These are phyloP conservation scores for Dusona sp. DNA, from an alignment of 2,888 invertebrate genomes.

Conservation along the genomic window DNA sequence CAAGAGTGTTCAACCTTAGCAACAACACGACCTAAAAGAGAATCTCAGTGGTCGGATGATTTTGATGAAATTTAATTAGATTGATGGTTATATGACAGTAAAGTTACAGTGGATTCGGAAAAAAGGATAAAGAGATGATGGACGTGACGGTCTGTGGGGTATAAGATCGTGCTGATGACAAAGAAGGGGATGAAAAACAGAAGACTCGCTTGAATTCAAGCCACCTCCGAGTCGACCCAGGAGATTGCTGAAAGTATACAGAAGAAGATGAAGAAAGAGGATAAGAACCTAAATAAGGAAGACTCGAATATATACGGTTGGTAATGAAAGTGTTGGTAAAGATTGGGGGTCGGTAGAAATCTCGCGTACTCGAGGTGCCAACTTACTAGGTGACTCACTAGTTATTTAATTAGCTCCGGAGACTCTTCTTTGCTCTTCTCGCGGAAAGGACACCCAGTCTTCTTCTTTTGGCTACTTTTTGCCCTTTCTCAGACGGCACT, in stretches of 20 bases:
- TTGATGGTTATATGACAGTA: constrained; percentile 76
- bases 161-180: constrained; percentile 20
- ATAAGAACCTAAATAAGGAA: constrained; percentile 8
- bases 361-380: constrained; percentile 79
- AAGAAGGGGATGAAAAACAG: constrained; percentile 67
- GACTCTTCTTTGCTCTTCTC: constrained; percentile 75
- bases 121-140: constrained; percentile 62
- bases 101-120: constrained; percentile 48
- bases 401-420: constrained; percentile 83
- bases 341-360: constrained; percentile 35
- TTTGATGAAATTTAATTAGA: constrained; percentile 82
- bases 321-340: constrained; percentile 25
- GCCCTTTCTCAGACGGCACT: constrained; percentile 51
- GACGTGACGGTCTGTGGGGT: constrained; percentile 10
- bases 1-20: constrained; percentile 13
- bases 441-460: constrained; percentile 31
- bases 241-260: constrained; percentile 26
- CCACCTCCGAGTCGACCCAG: constrained; percentile 35
- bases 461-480: constrained; percentile 71
- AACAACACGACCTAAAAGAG: constrained; percentile 14
- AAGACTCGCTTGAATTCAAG: constrained; percentile 47
- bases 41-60: constrained; percentile 52
- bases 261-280: constrained; percentile 18
- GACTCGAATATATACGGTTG: constrained; percentile 18
- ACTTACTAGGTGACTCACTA: constrained; percentile 82